Conservation (phyloP, 1,140 invertebrate species). For the Mamestra configurata region DNA sequence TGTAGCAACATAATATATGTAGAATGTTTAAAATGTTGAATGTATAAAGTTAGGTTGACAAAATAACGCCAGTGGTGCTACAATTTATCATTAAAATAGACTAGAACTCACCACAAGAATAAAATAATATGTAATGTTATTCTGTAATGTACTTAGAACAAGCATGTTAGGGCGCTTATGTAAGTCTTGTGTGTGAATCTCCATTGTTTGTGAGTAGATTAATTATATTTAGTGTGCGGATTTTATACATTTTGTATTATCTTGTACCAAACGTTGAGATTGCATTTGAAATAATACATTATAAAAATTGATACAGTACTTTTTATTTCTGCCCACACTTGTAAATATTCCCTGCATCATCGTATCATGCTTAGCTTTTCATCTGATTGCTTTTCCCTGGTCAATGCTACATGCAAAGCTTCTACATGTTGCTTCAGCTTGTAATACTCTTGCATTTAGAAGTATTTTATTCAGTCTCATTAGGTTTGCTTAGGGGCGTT, state of each 20-base stretch:
- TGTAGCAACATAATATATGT: conserved; percentile 21
- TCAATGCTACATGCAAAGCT: background rate
- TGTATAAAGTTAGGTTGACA: conserved; percentile 36
- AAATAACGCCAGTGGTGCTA: conserved; percentile 54
- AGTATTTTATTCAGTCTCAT: conserved; percentile 69
- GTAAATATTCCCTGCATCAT: background rate
- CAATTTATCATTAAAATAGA: conserved; percentile 46
- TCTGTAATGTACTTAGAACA: conserved; percentile 56
- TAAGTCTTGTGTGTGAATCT: conserved; percentile 74
- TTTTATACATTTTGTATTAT: conserved; percentile 87
- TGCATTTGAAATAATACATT: conserved; percentile 86
- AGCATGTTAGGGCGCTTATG: conserved; percentile 64
- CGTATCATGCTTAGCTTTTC: background rate
- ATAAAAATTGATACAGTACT: conserved; percentile 71
- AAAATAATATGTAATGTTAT: conserved; percentile 51
- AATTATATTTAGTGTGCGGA: conserved; percentile 74
- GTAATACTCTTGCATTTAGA: conserved; percentile 21
- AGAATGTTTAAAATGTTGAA: conserved; percentile 39
- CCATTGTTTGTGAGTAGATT: conserved; percentile 70
- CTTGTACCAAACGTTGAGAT: conserved; percentile 85
- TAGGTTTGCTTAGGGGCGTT: conserved; percentile 60
- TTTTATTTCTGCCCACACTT: conserved; percentile 70
- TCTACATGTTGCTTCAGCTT: conserved; percentile 41
- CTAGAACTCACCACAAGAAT: conserved; percentile 46
- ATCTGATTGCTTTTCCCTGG: conserved; percentile 27